phyloP scores from a whole-genome alignment of 1,140 invertebrate species.

The Drosophila orosa region DNA sequence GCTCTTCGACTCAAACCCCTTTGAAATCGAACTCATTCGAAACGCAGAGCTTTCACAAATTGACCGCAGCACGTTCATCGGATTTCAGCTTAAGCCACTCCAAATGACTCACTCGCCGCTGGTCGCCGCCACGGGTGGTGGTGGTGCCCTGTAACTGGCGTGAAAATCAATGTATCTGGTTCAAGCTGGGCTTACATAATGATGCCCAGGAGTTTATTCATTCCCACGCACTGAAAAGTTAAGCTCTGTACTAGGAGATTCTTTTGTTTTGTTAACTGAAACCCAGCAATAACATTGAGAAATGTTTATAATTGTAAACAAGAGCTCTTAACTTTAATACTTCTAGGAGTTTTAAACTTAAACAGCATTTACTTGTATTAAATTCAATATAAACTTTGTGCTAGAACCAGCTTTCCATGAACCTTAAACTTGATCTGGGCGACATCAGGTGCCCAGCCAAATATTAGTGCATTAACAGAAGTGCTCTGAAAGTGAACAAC shows the following conservation, averaged over 20 bases:
- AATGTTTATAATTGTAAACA: neutral
- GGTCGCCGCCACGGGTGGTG: slow-evolving; percentile 42
- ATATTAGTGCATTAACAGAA: slow-evolving; percentile 75
- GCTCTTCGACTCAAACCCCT: neutral
- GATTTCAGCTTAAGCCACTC: slow-evolving; percentile 55
- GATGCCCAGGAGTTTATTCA: slow-evolving; percentile 1
- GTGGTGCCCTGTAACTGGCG: slow-evolving; percentile 16
- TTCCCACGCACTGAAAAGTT: slow-evolving; percentile 17
- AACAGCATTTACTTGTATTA: neutral
- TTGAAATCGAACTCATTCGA: slow-evolving; percentile 41
- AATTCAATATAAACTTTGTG: neutral
- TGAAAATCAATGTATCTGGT: slow-evolving; percentile 49
- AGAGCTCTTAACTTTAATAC: neutral
- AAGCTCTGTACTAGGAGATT: neutral
- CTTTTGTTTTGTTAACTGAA: neutral
- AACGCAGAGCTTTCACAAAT: slow-evolving; percentile 39
- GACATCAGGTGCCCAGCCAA: neutral
- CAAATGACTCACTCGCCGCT: slow-evolving; percentile 48
- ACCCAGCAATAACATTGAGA: neutral
- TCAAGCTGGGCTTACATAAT: slow-evolving; percentile 25
- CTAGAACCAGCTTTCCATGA: neutral
- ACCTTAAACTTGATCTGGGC: slow-evolving; percentile 1
- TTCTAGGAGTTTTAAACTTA: neutral
- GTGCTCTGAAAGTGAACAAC: slow-evolving; percentile 48
- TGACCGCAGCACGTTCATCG: slow-evolving; percentile 56